Evolutionary conservation across 2,797 vertebrate genomes (phyloP).

Genomic region (Protonibea diacanthus): DNA sequence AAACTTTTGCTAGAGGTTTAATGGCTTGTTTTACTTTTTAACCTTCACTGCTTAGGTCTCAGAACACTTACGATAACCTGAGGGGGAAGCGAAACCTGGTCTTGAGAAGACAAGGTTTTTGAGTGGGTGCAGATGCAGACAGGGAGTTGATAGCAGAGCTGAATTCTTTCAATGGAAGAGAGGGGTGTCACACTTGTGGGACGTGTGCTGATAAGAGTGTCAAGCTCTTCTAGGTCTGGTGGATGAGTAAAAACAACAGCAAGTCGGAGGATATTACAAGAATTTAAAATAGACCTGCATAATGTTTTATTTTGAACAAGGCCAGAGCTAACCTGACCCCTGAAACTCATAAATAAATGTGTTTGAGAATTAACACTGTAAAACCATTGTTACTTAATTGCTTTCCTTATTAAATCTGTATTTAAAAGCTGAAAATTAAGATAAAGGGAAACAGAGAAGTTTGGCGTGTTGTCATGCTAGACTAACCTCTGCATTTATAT

Average conservation of each 20-base stretch:
- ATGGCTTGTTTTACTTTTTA: constrained; percentile 8
- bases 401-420: too few relatives aligned
- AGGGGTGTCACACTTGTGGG: background rate
- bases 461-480: too few relatives aligned
- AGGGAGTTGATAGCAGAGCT: background rate
- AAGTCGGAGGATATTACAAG: background rate
- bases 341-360: background rate
- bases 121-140: background rate
- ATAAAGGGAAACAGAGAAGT: too few relatives aligned
- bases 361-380: too few relatives aligned
- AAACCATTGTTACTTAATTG: background rate
- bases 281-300: constrained; percentile 8
- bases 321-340: background rate
- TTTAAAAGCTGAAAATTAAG: too few relatives aligned
- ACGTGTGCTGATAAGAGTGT: background rate
- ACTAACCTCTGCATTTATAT: too few relatives aligned
- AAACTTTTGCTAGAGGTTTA: constrained; percentile 7
- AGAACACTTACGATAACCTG: background rate
- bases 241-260: background rate
- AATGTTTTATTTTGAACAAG: background rate
- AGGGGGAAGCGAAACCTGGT: background rate
- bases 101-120: constrained; percentile 8
- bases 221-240: background rate
- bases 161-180: background rate
- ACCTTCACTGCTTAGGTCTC: background rate